These are phyloP conservation scores for Stenurella melanura DNA, from an alignment of 2,888 invertebrate genomes.

Conservation along the genomic window DNA sequence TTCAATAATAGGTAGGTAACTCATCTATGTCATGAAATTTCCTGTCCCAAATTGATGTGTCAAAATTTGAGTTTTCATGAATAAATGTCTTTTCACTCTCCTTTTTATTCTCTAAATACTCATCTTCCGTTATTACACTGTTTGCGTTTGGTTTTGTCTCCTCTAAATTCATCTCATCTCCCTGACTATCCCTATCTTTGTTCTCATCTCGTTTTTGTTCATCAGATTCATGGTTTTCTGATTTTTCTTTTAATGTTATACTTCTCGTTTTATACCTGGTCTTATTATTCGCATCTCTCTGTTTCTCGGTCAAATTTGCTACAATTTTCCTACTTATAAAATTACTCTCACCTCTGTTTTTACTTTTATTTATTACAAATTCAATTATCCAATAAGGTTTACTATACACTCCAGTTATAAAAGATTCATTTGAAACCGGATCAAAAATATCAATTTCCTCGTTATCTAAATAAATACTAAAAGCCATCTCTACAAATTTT, in stretches of 20 bases:
- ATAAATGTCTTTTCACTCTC: not conserved
- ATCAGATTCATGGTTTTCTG: not conserved
- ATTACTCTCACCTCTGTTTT: not conserved
- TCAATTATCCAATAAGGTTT: slow-evolving; percentile 17
- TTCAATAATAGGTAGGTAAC: not conserved
- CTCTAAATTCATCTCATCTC: slow-evolving; percentile 6
- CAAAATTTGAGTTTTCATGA: not conserved
- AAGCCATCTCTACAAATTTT: slow-evolving; percentile 16
- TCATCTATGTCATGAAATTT: slow-evolving; percentile 14
- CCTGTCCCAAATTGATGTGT: slow-evolving; percentile 7
- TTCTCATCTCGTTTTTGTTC: slow-evolving; percentile 2
- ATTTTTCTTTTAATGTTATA: slow-evolving; percentile 5
- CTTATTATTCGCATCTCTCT: slow-evolving; percentile 1
- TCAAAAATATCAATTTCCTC: slow-evolving; percentile 18
- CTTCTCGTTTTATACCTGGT: slow-evolving; percentile 33
- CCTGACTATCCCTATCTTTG: not conserved
- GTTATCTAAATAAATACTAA: not conserved
- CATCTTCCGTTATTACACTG: not conserved
- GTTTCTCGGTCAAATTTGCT: not conserved
- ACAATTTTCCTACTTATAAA: not conserved
- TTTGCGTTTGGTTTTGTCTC: not conserved
- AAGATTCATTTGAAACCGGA: slow-evolving; percentile 15
- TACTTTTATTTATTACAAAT: not conserved
- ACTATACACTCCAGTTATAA: slow-evolving; percentile 7
- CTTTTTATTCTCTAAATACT: not conserved